A percentile compares a stretch with the other conserved stretches of the same genome.
Conservation (phyloP, 2,113 vertebrate species). For the Harpagus bidentatus region DNA sequence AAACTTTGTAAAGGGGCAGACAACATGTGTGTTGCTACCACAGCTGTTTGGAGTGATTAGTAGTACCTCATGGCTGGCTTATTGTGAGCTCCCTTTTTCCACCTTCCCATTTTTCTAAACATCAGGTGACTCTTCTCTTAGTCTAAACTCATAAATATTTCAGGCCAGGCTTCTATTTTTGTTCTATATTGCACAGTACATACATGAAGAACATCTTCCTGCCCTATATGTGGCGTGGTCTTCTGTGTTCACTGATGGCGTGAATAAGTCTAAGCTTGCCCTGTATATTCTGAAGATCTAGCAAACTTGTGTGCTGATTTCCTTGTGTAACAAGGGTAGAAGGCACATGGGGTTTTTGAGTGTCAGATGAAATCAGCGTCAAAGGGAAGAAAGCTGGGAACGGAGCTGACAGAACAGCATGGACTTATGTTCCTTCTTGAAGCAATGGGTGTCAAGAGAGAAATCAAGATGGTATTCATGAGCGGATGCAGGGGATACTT, state of each 20-base stretch:
- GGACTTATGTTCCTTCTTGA: not conserved
- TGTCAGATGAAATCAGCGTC: not conserved
- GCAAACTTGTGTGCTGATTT: not conserved
- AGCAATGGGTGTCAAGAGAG: not conserved
- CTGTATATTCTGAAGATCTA: not conserved
- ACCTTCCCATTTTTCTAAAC: not conserved
- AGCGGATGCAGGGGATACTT: not conserved
- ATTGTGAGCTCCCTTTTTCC: not conserved
- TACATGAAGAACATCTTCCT: not conserved
- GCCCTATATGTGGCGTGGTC: not conserved
- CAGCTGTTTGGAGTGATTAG: not conserved
- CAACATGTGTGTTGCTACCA: not conserved
- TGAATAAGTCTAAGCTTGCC: not conserved
- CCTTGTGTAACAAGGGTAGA: not conserved
- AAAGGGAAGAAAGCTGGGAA: not conserved
- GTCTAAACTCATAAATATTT: not conserved
- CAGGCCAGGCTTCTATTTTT: not conserved
- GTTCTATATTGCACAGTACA: not conserved
- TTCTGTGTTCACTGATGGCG: not conserved
- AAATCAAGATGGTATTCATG: not conserved
- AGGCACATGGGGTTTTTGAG: not conserved
- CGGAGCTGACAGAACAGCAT: not conserved
- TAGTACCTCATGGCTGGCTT: not conserved
- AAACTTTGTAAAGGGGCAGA: not conserved
- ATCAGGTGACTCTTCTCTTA: not conserved